Percentiles rank a stretch among this genome's conserved stretches.
phyloP scores from a whole-genome alignment of 2,888 invertebrate genomes.

The Eilema depressum region DNA sequence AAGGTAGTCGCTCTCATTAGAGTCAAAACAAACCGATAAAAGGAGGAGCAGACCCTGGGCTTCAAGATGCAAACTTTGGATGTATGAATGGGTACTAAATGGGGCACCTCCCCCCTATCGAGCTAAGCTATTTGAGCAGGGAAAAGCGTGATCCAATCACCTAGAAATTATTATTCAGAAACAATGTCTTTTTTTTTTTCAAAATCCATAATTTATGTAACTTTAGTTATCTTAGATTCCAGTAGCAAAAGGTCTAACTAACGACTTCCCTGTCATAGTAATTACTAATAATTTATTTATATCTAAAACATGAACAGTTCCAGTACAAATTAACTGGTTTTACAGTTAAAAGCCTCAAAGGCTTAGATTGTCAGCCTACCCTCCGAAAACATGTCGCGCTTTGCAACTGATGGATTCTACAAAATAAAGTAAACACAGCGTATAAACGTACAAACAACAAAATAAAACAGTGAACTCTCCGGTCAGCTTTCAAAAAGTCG shows the following conservation, averaged over 20 bases:
- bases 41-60: no score
- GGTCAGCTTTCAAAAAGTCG: constrained; percentile 32
- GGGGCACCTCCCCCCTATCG: no score
- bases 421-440: not conserved
- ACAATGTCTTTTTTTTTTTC: not conserved
- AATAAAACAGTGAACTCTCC: constrained; percentile 3
- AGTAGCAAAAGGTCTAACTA: no score
- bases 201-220: no score
- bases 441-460: not conserved
- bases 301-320: not conserved
- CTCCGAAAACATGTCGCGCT: constrained; percentile 1
- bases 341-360: not conserved
- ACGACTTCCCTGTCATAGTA: no score
- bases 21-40: no score
- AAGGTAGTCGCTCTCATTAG: no score
- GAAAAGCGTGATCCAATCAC: not conserved
- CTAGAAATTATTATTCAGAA: not conserved
- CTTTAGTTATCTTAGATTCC: no score
- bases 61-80: no score
- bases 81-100: no score
- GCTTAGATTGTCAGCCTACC: not conserved
- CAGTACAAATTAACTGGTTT: not conserved
- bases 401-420: not conserved
- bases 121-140: not conserved
- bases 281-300: no score